A percentile compares a stretch with the other conserved stretches of the same genome.
phyloP scores from a whole-genome alignment of 2,113 vertebrate genomes.

The Osmerus eperlanus region DNA sequence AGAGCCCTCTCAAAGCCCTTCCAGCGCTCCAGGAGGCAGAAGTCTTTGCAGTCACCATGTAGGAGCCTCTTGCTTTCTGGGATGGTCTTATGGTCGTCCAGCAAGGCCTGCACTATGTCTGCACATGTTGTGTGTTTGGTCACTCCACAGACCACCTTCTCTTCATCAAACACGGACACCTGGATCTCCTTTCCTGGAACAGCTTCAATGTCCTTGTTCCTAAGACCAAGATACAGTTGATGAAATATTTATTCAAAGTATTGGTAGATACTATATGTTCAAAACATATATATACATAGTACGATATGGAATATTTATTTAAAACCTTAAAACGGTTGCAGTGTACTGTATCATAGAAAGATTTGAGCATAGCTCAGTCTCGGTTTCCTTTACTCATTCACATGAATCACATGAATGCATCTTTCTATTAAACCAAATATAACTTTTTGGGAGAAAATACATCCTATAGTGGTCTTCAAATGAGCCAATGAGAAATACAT shows the following conservation, averaged over 20 bases:
- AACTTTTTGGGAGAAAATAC: neutral
- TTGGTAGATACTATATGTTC: no score
- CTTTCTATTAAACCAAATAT: neutral
- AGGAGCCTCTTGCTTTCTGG: slow-evolving; percentile 80
- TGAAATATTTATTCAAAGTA: no score
- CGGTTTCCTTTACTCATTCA: no score
- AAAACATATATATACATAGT: no score
- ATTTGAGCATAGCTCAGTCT: no score
- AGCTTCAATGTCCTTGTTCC: slow-evolving; percentile 78
- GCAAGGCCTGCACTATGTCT: slow-evolving; percentile 87
- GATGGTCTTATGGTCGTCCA: slow-evolving; percentile 83
- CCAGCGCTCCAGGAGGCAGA: slow-evolving; percentile 92
- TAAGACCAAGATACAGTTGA: slow-evolving; percentile 48
- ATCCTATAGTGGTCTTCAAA: slow-evolving; percentile 34
- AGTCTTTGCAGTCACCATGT: slow-evolving; percentile 83
- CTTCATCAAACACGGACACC: slow-evolving; percentile 89
- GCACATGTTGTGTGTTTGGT: slow-evolving; percentile 90
- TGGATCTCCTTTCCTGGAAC: slow-evolving; percentile 85
- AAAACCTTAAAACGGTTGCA: no score
- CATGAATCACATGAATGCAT: neutral
- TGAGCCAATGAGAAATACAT: slow-evolving; percentile 40
- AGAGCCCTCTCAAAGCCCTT: slow-evolving; percentile 86
- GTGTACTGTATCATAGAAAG: no score
- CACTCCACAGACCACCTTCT: slow-evolving; percentile 91
- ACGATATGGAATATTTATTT: no score